Base-by-base conservation (phyloP, 2,888 invertebrate genomes). In the Minunthozetes semirufus region DNA sequence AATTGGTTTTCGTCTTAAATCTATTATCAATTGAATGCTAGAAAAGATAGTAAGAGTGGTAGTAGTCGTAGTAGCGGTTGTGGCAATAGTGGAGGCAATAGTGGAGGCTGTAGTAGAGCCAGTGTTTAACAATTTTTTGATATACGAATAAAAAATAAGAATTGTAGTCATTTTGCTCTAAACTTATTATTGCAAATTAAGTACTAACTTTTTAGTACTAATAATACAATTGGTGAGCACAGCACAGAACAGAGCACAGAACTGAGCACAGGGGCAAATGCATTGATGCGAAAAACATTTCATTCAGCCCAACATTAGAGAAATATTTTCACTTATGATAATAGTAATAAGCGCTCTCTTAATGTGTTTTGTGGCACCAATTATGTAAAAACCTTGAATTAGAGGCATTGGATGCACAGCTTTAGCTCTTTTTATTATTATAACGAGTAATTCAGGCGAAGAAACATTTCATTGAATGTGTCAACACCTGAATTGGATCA, bases 341-440 rank as follows among this genome's bases (percentile, higher is more conserved):
- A 38, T 33, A 68, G 22, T 68, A 68, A 68, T 42, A 68, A 68
- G 42, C 68, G 42, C 38, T 63, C 38, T 42, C 68, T 68, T 68
- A 68, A 68, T 68, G 68, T 68, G 68, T 68, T 68, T 68, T 38
- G 38, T 19, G 68, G 68, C 68, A 66, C 17, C 46, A 68, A 68
- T 68, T 68, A 68, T 68, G 68, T 68, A 68, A 68, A 68, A 68
- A 68, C 68, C 68, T 68, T 68, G 68, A 68, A 68, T 68, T 68
- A 68, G 68, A 19, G 33, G 33, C 33, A 33, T 33, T n/a, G n/a
- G n/a, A n/a, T 38, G 66, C 33, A n/a, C 42, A 38, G 33, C 29
- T 56, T 19, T 17, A 56, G n/a, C 8, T 63, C 19, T 56, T 19
- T 4, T 68, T 68, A 9, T 68, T 42, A 68, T 68, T 68, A 68